Evolutionary conservation across 1,140 invertebrate genomes (phyloP).

Genomic region (Bombus superbus): DNA sequence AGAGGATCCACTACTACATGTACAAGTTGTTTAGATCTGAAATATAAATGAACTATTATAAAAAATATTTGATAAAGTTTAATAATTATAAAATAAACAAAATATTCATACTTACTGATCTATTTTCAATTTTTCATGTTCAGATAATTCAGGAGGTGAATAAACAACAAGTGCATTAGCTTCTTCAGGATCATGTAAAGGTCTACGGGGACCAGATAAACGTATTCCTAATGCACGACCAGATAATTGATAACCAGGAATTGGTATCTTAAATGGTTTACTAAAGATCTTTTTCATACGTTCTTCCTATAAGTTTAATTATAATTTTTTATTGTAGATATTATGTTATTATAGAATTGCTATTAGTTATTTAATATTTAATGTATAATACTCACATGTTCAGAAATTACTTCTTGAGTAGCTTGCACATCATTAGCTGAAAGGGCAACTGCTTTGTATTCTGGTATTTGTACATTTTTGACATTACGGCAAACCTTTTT

Average conservation of each 20-base stretch:
- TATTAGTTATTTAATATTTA: background rate
- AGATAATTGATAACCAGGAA: slow-evolving; percentile 93
- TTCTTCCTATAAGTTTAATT: slow-evolving; percentile 85
- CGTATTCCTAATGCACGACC: slow-evolving; percentile 90
- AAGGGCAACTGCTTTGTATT: slow-evolving; percentile 73
- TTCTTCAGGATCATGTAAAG: slow-evolving; percentile 96
- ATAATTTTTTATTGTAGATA: slow-evolving; percentile 3
- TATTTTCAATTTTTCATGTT: slow-evolving; percentile 92
- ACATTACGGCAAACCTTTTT: slow-evolving; percentile 71
- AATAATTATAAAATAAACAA: background rate
- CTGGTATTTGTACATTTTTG: slow-evolving; percentile 71
- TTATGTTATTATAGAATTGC: background rate
- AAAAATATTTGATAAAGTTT: background rate
- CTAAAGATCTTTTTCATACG: slow-evolving; percentile 92
- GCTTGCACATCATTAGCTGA: slow-evolving; percentile 73
- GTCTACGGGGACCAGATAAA: slow-evolving; percentile 86
- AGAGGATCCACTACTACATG: slow-evolving; percentile 92
- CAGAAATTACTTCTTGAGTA: slow-evolving; percentile 75
- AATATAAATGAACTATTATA: slow-evolving; percentile 44
- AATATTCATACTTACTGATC: slow-evolving; percentile 83
- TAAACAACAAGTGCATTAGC: slow-evolving; percentile 97
- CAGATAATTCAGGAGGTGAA: slow-evolving; percentile 90
- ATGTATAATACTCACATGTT: slow-evolving; percentile 77
- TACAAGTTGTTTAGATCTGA: slow-evolving; percentile 75
- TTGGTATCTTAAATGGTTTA: slow-evolving; percentile 97